Conservation (phyloP, 2,113 vertebrate species). For the Pseudolaguvia tuberculata region DNA sequence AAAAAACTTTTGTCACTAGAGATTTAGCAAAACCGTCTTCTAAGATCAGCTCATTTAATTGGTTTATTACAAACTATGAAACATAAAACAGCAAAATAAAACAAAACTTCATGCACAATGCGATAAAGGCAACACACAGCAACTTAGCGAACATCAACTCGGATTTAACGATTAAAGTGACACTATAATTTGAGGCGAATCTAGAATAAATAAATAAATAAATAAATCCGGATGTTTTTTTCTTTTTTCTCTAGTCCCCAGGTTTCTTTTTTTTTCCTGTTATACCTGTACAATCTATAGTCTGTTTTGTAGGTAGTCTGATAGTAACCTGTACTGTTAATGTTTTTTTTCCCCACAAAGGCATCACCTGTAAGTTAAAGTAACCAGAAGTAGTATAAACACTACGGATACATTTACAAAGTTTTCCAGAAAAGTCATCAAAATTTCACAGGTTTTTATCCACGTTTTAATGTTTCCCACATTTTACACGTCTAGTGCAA, state of each 20-base stretch:
- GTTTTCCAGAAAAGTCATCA: not conserved
- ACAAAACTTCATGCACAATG: no score
- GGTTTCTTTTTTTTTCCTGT: not conserved
- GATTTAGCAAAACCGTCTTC: no score
- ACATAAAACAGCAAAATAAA: no score
- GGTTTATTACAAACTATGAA: no score
- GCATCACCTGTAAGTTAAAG: not conserved
- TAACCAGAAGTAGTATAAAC: constrained; percentile 7
- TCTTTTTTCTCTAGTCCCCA: not conserved
- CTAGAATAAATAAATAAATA: not conserved
- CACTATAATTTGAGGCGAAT: not conserved
- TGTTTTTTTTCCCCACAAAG: constrained; percentile 6
- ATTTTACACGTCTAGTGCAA: not conserved
- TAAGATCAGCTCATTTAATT: no score
- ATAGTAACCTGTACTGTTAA: not conserved
- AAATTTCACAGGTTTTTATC: not conserved
- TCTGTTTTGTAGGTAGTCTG: constrained; percentile 20
- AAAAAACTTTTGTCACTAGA: no score
- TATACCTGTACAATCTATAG: not conserved
- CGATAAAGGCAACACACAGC: no score
- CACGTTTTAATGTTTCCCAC: not conserved
- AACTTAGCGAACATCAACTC: not conserved
- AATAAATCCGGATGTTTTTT: not conserved
- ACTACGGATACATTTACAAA: not conserved
- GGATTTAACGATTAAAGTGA: not conserved